Conservation (phyloP, 2,888 invertebrate species). For the Dicyrtomina minuta region DNA sequence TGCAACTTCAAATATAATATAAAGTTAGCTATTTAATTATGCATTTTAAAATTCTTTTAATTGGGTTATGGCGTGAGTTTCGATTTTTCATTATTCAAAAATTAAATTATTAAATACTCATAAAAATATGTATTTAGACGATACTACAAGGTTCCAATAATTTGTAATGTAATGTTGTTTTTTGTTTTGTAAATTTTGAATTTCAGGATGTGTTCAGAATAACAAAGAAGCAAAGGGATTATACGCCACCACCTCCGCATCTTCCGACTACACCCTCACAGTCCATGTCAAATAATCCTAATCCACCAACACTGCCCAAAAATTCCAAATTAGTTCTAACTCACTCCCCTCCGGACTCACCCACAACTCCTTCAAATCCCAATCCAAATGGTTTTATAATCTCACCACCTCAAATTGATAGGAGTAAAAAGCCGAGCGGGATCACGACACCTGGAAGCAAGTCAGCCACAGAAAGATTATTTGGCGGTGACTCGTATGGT, state of each 20-base stretch:
- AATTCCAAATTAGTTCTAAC: conserved; percentile 31
- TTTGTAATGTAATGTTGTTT: no score
- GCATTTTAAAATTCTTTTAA: no score
- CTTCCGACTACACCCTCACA: conserved; percentile 29
- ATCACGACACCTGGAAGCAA: conserved; percentile 52
- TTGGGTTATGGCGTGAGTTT: no score
- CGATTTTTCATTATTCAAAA: neutral
- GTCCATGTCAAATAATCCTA: neutral
- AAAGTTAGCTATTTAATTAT: no score
- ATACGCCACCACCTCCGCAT: conserved; percentile 57
- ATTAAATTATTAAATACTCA: no score
- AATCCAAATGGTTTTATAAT: conserved; percentile 14
- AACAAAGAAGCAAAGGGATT: conserved; percentile 56
- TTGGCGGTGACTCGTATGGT: conserved; percentile 62
- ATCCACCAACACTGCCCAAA: conserved; percentile 36
- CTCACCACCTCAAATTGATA: conserved; percentile 78
- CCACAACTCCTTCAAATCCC: conserved; percentile 33
- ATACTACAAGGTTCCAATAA: neutral
- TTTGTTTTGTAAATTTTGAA: neutral
- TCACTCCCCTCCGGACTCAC: conserved; percentile 42
- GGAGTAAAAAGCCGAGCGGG: conserved; percentile 70
- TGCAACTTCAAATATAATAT: no score
- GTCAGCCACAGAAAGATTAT: conserved; percentile 72
- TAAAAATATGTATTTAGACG: no score
- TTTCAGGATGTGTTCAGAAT: conserved; percentile 33